These are phyloP conservation scores for Trissolcus basalis DNA, from an alignment of 1,140 invertebrate genomes.

Conservation along the genomic window DNA sequence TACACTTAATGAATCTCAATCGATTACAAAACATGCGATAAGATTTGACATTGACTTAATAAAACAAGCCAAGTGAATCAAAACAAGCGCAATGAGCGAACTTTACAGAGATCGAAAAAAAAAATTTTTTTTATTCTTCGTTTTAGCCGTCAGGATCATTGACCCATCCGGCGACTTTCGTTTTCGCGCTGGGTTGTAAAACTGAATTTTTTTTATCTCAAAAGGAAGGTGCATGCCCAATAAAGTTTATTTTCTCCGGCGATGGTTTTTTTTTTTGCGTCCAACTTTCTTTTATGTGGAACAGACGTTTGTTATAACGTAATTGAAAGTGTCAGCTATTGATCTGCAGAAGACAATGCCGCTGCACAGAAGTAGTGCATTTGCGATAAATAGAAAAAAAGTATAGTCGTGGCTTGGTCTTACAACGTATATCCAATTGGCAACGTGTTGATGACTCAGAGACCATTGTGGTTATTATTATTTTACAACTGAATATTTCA, in stretches of 20 bases:
- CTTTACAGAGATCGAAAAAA: slow-evolving; percentile 20
- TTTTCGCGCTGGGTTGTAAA: slow-evolving; percentile 40
- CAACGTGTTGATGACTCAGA: slow-evolving; percentile 20
- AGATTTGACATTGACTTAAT: slow-evolving; percentile 36
- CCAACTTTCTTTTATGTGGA: slow-evolving; percentile 10
- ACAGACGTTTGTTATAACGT: background rate
- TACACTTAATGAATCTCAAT: slow-evolving; percentile 12
- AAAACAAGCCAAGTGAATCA: background rate
- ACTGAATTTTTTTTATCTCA: slow-evolving; percentile 14
- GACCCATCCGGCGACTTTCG: slow-evolving; percentile 44
- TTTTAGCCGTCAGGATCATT: slow-evolving; percentile 36
- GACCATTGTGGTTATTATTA: slow-evolving; percentile 12
- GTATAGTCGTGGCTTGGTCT: slow-evolving; percentile 1
- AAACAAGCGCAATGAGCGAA: background rate
- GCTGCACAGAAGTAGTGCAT: slow-evolving; percentile 24
- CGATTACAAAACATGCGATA: slow-evolving; percentile 30
- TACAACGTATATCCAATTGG: slow-evolving; percentile 1
- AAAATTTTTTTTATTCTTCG: slow-evolving; percentile 31
- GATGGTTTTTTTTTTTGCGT: no score
- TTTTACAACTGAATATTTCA: slow-evolving; percentile 4
- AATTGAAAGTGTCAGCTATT: slow-evolving; percentile 38
- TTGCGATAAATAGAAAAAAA: slow-evolving; percentile 24
- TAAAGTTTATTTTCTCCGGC: no score
- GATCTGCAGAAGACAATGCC: slow-evolving; percentile 17
- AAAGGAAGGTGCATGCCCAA: background rate